Base-by-base conservation (phyloP, 2,113 vertebrate species). In the Oreochromis niloticus region DNA sequence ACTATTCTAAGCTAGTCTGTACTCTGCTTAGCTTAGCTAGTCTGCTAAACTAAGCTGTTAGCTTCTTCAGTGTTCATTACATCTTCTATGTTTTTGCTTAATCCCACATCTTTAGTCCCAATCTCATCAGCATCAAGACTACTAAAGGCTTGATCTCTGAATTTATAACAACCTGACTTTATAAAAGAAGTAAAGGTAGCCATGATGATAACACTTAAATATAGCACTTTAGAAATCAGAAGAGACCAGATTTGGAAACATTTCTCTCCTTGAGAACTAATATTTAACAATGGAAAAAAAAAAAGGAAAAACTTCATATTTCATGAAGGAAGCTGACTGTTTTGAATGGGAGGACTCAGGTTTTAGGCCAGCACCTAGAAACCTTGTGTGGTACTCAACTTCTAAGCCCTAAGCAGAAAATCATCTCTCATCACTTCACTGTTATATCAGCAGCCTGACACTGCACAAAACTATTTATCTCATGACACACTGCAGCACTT, bases 391-490 rank as follows among this genome's bases (percentile, higher is more conserved):
- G 14, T 32, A 32, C 9, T 50, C 43, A 17, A 57, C 80, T 61
- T 43, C 68, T 7, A n/a, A 39, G 41, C 27, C 16, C 46, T 41
- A 10, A 9, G 36, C 39, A 27, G 48, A 78, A 12, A 24, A 19
- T 2, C 78, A 32, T 12, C 6, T 30, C 14, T 32, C 6, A 9
- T 61, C 81, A 16, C 80, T 63, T 50, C 17, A 48, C 5, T 43
- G 48, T 46, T 22, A 39, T 54, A n/a, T 73, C 63, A 75, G 32
- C 84, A 10, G 10, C 27, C 24, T 48, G 39, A 81, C 80, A 80
- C 54, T 54, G 11, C 7, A 78, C 85, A 50, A 55, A 87, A 66
- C 88, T 41, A 87, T 84, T 79, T 83, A 66, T 54, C 56, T 71
- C 22, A 83, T 71, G 85, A 50, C 80, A 80, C 71, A 54, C 75